Percentiles rank a stretch among this genome's conserved stretches.
Evolutionary conservation across 2,888 invertebrate genomes (phyloP).

Genomic region (Hylaea fasciaria): DNA sequence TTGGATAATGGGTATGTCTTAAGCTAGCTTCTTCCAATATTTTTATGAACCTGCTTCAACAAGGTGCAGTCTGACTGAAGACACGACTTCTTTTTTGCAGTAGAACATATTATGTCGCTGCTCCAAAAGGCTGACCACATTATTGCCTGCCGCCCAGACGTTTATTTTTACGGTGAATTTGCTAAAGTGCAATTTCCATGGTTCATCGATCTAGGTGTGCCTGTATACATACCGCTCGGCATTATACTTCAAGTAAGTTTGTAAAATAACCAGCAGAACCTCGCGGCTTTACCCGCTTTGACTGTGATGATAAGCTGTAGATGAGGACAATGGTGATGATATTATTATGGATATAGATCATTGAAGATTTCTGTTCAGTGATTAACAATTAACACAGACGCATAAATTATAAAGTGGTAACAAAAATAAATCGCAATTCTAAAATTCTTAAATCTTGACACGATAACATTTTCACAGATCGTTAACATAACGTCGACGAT

Average conservation of each 20-base stretch:
- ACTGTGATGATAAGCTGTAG: too few species aligned
- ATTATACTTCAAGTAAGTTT: slow-evolving; percentile 52
- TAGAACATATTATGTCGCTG: slow-evolving; percentile 53
- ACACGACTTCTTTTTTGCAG: slow-evolving; percentile 51
- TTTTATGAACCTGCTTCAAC: too few species aligned
- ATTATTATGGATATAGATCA: too few species aligned
- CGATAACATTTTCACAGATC: slow-evolving; percentile 53
- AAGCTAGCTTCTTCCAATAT: background rate
- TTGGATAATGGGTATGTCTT: too few species aligned
- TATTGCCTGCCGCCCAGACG: slow-evolving; percentile 38
- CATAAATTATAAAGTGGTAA: too few species aligned
- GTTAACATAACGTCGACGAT: slow-evolving; percentile 85
- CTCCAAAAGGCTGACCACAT: slow-evolving; percentile 36
- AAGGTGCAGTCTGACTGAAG: background rate
- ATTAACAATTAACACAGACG: too few species aligned
- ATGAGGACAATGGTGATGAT: too few species aligned
- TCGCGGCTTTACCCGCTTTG: too few species aligned
- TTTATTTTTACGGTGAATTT: slow-evolving; percentile 41
- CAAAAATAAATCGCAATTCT: too few species aligned
- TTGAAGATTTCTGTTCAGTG: too few species aligned
- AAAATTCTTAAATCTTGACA: too few species aligned
- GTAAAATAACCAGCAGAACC: background rate
- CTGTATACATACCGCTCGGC: slow-evolving; percentile 43
- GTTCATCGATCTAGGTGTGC: slow-evolving; percentile 47
- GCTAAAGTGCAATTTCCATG: slow-evolving; percentile 45